phyloP scores from a whole-genome alignment of 2,888 invertebrate genomes.

The Elegia similella region DNA sequence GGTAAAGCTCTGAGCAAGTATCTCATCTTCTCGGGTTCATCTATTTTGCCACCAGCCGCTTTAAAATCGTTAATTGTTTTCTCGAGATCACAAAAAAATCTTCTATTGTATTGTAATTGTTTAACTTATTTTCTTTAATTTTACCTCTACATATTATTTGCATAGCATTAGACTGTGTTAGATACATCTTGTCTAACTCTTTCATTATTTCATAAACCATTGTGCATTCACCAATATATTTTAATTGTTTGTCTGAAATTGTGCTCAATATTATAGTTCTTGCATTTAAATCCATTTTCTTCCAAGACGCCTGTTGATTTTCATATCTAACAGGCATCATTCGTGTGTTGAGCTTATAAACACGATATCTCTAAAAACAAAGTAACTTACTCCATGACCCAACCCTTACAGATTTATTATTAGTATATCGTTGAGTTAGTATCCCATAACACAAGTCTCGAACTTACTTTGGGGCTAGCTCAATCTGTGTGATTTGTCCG shows the following conservation, averaged over 20 bases:
- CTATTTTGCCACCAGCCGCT: slow-evolving; percentile 27
- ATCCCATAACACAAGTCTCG: too few relatives aligned
- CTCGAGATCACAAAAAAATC: slow-evolving; percentile 33
- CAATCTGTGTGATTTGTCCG: too few relatives aligned
- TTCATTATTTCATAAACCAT: slow-evolving; percentile 28
- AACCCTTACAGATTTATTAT: too few relatives aligned
- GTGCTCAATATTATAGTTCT: slow-evolving; percentile 30
- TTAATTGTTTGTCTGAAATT: slow-evolving; percentile 32
- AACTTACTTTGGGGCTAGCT: too few relatives aligned
- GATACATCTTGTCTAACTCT: slow-evolving; percentile 32
- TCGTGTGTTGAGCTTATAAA: too few relatives aligned
- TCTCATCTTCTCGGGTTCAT: slow-evolving; percentile 33
- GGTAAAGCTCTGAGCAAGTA: slow-evolving; percentile 33
- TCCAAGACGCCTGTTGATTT: slow-evolving; percentile 25
- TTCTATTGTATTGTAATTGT: slow-evolving; percentile 31
- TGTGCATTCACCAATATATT: slow-evolving; percentile 29
- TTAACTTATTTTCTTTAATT: slow-evolving; percentile 31
- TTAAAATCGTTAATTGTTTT: slow-evolving; percentile 33
- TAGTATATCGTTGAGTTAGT: too few relatives aligned
- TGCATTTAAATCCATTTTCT: slow-evolving; percentile 29
- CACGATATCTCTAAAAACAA: too few relatives aligned
- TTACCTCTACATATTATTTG: slow-evolving; percentile 35
- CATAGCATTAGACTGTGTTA: slow-evolving; percentile 31
- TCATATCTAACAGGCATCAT: too few relatives aligned
- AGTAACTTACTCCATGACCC: too few relatives aligned